Evolutionary conservation across 2,888 invertebrate species (phyloP), one percentile per base, ranked within the genome.

Genomic region (Noctua comes): DNA sequence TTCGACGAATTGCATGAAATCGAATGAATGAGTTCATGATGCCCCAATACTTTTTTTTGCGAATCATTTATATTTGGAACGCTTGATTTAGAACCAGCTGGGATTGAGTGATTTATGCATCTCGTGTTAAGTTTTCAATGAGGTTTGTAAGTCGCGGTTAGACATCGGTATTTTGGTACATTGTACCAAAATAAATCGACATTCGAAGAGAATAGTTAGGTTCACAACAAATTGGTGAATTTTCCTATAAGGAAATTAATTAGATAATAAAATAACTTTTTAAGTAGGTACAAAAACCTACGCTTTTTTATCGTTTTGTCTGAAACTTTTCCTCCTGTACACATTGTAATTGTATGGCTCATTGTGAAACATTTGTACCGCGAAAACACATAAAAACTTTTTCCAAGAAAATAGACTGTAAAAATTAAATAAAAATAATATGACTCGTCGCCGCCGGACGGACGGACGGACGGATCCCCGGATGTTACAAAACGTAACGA

Each of bases 1-100:
- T 89, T 88, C 91, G 85, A 86, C 87, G 92, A 90, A 92, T 90
- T 85, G 88, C 86, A 70, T 79, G 76, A 83, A 85, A 87, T 84
- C 79, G 73, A 84, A 81, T 69, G 77, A 77, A 77, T 88, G 83
- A 85, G 82, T 84, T 88, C 88, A 88, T 76, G 88, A 86, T 77
- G 88, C 68, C 70, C 40, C 71, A 72, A 79, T 84, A 68, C 54
- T 82, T 79, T 43, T 83, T 74, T 83, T 80, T 65, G 80, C 77
- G 66, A 82, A 82, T 84, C 4, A 74, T 81, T 83, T 83, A 76
- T 36, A 84, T 73, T 84, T 84, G 51, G 85, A 81, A 71, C 46
- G 64, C 71, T 84, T 80, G 64, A 48, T 74, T 84, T 77, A 69
- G 77, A 76, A 81, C 40, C 70, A 83, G 80, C 73, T 84, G 76